Base-by-base conservation (phyloP, 2,888 invertebrate species). In the Pheosia tremula region DNA sequence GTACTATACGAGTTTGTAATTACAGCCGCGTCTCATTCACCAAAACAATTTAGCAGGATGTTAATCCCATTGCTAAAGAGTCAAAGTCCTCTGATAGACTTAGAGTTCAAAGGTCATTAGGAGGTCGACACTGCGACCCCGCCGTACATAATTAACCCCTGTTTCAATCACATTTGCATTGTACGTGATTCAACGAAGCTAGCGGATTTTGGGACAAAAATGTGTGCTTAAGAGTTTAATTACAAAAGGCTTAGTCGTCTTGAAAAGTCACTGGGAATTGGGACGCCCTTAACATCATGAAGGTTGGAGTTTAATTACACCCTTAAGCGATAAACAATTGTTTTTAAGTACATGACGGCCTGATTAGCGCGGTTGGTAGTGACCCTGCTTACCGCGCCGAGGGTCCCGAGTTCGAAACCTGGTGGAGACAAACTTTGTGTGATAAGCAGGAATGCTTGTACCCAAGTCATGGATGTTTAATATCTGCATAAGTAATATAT, bases 91-190 rank as follows among this genome's bases (percentile, higher is more conserved):
- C 47, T 47, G 47, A 5, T 47, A 6, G n/a, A 47, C 11, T 47
- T 47, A 47, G 45, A 47, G 45, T 11, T 13, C 50, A 24, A 50
- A 50, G 50, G 50, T 50, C 50, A 24, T 8, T 1, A 13, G 5
- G 43, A 58, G 69, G 60, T 65, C 70, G 37, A 61, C 45, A 54
- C 56, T 57, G 24, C 59, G 59, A 52, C 70, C 62, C 60, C 36
- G 43, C 24, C 8, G 24, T 53, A 53, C 43, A n/a, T 24, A 24
- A 57, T 3, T 50, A 58, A 63, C 24, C 52, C 73, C 50, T 60
- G 55, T 56, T 62, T 70, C 60, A 70, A 63, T 61, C 55, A 45
- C 13, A 59, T 72, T 60, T 62, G 24, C 67, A 61, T 64, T 4
- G 45, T 50, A 62, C 68, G 71, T 74, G 71, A 70, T 61, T 62